These are phyloP conservation scores for Aricia artaxerxes DNA, from an alignment of 2,888 invertebrate species.

Conservation along the genomic window DNA sequence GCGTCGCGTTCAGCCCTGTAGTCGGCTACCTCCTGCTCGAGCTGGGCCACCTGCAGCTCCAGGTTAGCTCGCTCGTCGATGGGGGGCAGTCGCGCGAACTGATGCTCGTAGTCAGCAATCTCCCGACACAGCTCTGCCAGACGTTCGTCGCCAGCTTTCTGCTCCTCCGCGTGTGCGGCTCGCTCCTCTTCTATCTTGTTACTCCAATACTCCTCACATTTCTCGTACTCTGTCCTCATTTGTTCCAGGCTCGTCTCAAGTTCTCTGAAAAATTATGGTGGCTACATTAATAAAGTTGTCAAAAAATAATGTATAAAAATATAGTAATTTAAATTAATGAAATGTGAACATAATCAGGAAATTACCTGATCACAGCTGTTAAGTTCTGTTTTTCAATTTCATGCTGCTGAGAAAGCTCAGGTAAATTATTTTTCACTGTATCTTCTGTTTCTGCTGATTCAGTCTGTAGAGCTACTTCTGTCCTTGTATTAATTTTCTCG, in stretches of 20 bases:
- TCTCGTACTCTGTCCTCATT: conserved; percentile 88
- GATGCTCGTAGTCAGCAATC: conserved; percentile 90
- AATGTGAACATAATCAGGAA: not conserved
- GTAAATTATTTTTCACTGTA: conserved; percentile 42
- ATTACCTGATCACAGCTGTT: conserved; percentile 52
- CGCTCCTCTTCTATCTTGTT: conserved; percentile 89
- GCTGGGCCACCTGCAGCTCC: conserved; percentile 82
- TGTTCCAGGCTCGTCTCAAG: conserved; percentile 87
- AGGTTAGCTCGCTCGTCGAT: conserved; percentile 87
- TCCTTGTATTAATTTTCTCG: conserved; percentile 25
- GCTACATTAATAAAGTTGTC: not conserved
- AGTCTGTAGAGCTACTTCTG: conserved; percentile 40
- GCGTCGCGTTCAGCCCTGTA: conserved; percentile 45
- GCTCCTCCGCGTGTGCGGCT: conserved; percentile 86
- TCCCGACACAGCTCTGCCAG: conserved; percentile 86
- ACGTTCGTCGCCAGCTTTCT: conserved; percentile 87
- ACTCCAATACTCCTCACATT: conserved; percentile 93
- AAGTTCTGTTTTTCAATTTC: conserved; percentile 62
- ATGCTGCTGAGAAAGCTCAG: conserved; percentile 49
- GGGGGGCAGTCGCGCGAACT: conserved; percentile 85
- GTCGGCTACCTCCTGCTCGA: conserved; percentile 84
- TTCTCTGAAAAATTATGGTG: conserved; percentile 67
- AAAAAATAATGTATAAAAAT: not conserved
- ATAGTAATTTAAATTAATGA: not conserved
- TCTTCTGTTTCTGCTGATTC: conserved; percentile 34